Percentiles rank a stretch among this genome's conserved stretches.
Conservation (phyloP, 2,888 invertebrate genomes). For the Seira sanloemensis region DNA sequence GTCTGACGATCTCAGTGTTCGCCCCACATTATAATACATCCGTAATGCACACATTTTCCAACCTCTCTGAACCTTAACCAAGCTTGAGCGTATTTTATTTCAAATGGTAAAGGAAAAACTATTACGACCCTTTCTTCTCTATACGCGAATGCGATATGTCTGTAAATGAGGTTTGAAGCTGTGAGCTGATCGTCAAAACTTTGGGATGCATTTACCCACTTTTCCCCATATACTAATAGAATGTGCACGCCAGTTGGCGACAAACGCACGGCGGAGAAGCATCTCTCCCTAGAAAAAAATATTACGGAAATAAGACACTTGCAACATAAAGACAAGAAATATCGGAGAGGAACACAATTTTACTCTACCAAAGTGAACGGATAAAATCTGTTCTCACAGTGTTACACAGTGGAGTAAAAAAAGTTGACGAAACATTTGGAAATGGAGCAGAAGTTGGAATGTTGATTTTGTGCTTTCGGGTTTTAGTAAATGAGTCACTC, state of each 20-base stretch:
- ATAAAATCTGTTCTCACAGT: background rate
- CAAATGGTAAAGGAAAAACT: background rate
- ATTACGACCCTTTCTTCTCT: background rate
- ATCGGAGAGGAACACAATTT: background rate
- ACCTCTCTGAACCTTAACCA: conserved; percentile 13
- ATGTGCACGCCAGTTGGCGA: conserved; percentile 70
- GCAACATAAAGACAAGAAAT: background rate
- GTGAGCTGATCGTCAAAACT: background rate
- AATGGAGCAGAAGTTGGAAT: no score
- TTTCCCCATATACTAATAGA: conserved; percentile 57
- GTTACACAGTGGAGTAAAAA: background rate
- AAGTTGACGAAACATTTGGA: background rate
- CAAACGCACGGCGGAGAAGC: conserved; percentile 67
- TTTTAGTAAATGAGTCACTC: no score
- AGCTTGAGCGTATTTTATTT: background rate
- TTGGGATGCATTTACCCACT: conserved; percentile 31
- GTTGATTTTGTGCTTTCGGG: no score
- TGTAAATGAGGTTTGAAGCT: conserved; percentile 1
- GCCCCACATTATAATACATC: conserved; percentile 6
- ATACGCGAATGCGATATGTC: background rate
- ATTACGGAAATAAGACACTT: background rate
- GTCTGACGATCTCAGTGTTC: conserved; percentile 20
- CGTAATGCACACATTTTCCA: background rate
- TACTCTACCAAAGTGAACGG: background rate
- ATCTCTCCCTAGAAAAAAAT: conserved; percentile 30